Evolutionary conservation across 2,797 vertebrate species (phyloP).

Genomic region (Apogon talboti): DNA sequence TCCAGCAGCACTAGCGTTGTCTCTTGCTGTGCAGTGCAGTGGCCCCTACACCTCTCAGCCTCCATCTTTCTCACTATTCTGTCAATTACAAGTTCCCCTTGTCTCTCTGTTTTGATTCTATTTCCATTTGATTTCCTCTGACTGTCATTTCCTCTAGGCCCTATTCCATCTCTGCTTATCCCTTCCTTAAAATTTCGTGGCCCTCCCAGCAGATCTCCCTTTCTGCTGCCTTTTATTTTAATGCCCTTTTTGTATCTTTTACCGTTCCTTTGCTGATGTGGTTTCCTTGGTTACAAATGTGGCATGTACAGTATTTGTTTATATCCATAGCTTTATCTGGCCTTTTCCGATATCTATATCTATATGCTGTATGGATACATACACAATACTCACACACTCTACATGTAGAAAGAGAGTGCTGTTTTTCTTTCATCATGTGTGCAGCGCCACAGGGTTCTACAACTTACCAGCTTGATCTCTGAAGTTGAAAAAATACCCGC

Average conservation of each 20-base stretch:
- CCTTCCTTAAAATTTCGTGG: conserved; percentile 27
- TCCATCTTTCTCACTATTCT: conserved; percentile 54
- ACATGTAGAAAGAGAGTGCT: conserved; percentile 46
- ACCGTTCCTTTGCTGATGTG: conserved; percentile 1
- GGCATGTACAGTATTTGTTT: conserved; percentile 13
- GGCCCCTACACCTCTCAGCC: conserved; percentile 43
- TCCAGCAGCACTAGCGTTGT: conserved; percentile 2
- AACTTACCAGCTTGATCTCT: conserved; percentile 79
- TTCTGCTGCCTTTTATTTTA: conserved; percentile 31
- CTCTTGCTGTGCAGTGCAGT: conserved; percentile 53
- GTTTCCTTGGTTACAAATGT: background rate
- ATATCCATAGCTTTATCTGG: background rate
- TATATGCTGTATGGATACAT: background rate
- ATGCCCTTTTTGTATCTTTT: conserved; percentile 8
- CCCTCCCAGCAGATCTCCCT: conserved; percentile 32
- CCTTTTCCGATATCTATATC: background rate
- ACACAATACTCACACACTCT: conserved; percentile 14
- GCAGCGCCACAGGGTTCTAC: conserved; percentile 70
- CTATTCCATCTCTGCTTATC: conserved; percentile 31
- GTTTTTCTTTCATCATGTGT: conserved; percentile 78
- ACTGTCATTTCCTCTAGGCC: conserved; percentile 53
- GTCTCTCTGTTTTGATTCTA: conserved; percentile 53
- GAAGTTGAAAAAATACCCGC: conserved; percentile 63
- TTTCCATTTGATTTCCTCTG: conserved; percentile 41
- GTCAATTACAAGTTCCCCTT: conserved; percentile 42